A percentile compares a stretch with the other conserved stretches of the same genome.
Conservation (phyloP, 2,113 vertebrate species). For the Myxocyprinus asiaticus region DNA sequence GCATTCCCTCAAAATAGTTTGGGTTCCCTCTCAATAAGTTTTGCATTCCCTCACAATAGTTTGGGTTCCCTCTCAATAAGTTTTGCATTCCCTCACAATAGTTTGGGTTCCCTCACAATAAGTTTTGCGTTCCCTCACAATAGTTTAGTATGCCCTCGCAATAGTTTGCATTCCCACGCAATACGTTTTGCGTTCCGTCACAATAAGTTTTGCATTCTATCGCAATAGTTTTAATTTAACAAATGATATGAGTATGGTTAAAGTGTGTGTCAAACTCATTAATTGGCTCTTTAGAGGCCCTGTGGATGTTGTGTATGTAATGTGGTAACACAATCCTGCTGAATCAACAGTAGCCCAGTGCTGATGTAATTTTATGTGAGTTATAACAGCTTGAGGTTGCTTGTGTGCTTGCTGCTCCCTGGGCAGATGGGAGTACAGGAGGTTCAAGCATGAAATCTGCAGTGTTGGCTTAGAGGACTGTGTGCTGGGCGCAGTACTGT, state of each 20-base stretch:
- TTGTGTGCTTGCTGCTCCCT: not conserved
- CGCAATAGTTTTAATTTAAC: too few relatives aligned
- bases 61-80: too few relatives aligned
- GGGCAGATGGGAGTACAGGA: slow-evolving; percentile 5
- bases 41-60: too few relatives aligned
- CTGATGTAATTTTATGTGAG: slow-evolving; percentile 7
- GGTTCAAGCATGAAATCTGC: slow-evolving; percentile 59
- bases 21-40: too few relatives aligned
- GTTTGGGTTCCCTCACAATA: too few relatives aligned
- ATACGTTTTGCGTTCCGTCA: too few relatives aligned
- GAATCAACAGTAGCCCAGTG: not conserved
- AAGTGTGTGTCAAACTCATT: not conserved
- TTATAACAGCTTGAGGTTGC: not conserved
- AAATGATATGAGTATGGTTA: not conserved
- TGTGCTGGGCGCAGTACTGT: slow-evolving; percentile 69
- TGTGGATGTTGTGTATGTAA: not conserved
- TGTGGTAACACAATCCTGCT: not conserved
- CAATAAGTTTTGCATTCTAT: too few relatives aligned
- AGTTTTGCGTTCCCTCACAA: too few relatives aligned
- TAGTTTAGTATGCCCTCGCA: too few relatives aligned
- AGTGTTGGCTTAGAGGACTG: slow-evolving; percentile 58
- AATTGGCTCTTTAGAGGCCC: not conserved
- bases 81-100: too few relatives aligned
- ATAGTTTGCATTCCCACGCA: too few relatives aligned
- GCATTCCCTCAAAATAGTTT: too few relatives aligned